Evolutionary conservation across 2,888 invertebrate genomes (phyloP), one percentile per base, ranked within the genome.

Genomic region (Cyrtodaria siliqua): DNA sequence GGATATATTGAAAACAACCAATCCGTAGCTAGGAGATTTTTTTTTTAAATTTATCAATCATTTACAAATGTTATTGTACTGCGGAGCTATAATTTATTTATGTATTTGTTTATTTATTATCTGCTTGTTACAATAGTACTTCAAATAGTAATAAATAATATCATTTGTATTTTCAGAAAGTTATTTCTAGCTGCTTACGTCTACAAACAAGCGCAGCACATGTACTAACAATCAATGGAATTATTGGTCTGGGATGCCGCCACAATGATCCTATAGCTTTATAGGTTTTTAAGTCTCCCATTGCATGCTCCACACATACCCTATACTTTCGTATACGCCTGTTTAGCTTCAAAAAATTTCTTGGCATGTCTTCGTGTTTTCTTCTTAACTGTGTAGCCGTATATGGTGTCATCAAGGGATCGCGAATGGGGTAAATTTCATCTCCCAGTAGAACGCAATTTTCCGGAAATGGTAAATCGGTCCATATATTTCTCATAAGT

Each of bases 301-400:
- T 64, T 2, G 71, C 47, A 24, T 71, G 64, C 20, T 71, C 64
- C 2, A 71, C 71, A 49, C 14, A 4, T 12, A 71, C 57, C 38
- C 67, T 24, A 52, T 59, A 67, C 49, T 26, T 8, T 16, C 27
- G 3, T 14, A 44, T 14, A 23, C 52, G 29, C 26, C 55, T 24
- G 49, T 56, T 71, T 24, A 59, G 38, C 2, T 49, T 40, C 14
- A 2, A 8, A 29, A 38, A 52, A 4, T 44, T 38, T 9, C 52
- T n/a, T 16, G 16, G 16, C 1, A 18, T 0, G 16, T 44, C 18
- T 2, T 24, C 38, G 1, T 52, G 12, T 27, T 23, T 50, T n/a
- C 27, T 9, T 1, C 8, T 8, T 26, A 66, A n/a, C 16, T 72
- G 60, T 3, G 53, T 29, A 3, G 38, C 20, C 1, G 72, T 38